These are phyloP conservation scores for Caenorhabditis uteleia DNA, from an alignment of 2,888 invertebrate species.

Conservation along the genomic window DNA sequence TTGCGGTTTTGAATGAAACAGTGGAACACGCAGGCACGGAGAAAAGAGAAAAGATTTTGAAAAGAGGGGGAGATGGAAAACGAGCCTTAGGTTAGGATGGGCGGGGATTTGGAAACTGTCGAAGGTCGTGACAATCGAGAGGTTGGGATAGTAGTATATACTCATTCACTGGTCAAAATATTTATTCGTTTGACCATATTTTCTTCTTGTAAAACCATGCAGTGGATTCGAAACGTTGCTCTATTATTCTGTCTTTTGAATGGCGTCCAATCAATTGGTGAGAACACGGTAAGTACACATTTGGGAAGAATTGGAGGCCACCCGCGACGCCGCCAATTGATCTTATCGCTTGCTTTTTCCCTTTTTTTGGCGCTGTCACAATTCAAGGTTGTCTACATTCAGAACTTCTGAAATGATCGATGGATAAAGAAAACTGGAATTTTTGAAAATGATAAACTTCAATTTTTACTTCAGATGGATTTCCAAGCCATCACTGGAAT, in stretches of 20 bases:
- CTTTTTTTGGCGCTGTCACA: neutral
- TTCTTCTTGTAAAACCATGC: conserved; percentile 1
- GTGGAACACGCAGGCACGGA: no score
- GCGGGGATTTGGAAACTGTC: neutral
- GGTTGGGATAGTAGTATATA: neutral
- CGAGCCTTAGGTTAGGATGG: neutral
- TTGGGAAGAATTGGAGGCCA: no score
- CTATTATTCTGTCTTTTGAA: conserved; percentile 21
- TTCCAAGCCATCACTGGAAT: conserved; percentile 68
- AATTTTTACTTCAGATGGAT: conserved; percentile 62
- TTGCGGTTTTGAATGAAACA: no score
- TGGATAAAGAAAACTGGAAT: neutral
- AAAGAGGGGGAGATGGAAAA: neutral
- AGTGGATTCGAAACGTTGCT: conserved; percentile 29
- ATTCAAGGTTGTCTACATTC: neutral
- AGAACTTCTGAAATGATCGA: neutral
- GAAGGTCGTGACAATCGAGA: neutral
- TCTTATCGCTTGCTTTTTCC: neutral
- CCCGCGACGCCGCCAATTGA: no score
- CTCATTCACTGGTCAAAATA: no score
- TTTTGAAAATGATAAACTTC: neutral
- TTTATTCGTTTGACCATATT: no score
- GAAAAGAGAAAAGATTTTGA: neutral
- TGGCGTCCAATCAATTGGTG: conserved; percentile 58
- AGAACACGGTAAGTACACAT: conserved; percentile 67